Evolutionary conservation across 2,888 invertebrate genomes (phyloP).

Genomic region (Spatulosminthurus flaviceps): DNA sequence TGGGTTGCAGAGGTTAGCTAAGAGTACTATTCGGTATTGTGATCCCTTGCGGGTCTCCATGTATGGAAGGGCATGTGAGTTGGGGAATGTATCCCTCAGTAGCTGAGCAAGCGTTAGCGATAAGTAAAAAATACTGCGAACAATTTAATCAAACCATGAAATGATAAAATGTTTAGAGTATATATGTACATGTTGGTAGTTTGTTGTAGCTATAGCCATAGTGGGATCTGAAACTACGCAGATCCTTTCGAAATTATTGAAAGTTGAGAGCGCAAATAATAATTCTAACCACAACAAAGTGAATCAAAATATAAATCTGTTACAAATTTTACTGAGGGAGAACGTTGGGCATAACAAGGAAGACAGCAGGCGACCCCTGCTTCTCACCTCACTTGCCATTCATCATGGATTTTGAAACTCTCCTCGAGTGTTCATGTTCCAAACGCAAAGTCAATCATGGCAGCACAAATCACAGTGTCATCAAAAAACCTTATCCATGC

Average conservation of each 20-base stretch:
- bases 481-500: not conserved
- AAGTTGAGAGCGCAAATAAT: conserved; percentile 8
- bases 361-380: not conserved
- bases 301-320: not conserved
- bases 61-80: too few species aligned
- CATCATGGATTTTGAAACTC: not conserved
- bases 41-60: too few species aligned
- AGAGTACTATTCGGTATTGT: too few species aligned
- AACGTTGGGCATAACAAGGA: not conserved
- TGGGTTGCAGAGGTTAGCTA: too few species aligned
- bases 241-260: conserved; percentile 8
- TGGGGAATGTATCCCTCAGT: too few species aligned
- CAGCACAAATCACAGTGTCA: conserved; percentile 14
- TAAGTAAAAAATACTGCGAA: not conserved
- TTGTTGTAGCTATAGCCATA: conserved; percentile 8
- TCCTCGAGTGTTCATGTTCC: not conserved
- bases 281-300: conserved; percentile 4
- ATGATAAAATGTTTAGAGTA: not conserved
- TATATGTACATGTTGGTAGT: conserved; percentile 18
- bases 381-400: too few species aligned
- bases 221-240: not conserved
- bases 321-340: not conserved
- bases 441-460: conserved; percentile 10
- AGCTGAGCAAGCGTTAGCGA: conserved; percentile 1
- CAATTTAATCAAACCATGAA: not conserved